A percentile compares a stretch with the other conserved stretches of the same genome.
Conservation (phyloP, 2,797 vertebrate genomes). For the Staurois parvus region DNA sequence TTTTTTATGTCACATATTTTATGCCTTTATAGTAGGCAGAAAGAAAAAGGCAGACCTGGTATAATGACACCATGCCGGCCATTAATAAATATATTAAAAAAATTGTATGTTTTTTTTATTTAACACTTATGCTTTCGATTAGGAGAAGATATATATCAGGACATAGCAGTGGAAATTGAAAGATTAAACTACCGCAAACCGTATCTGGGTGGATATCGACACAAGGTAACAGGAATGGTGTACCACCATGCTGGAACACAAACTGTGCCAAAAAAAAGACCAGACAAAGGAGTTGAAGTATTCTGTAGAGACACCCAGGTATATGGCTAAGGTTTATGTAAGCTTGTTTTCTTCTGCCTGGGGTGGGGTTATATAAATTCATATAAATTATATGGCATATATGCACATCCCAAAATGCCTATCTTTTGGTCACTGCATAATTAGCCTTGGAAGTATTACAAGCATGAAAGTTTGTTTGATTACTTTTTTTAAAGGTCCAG, state of each 20-base stretch:
- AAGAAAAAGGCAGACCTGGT: no score
- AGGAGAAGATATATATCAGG: constrained; percentile 74
- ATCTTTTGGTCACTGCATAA: no score
- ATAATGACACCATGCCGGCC: no score
- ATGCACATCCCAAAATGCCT: background rate
- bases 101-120: background rate
- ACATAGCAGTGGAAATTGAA: constrained; percentile 86
- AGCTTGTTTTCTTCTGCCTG: background rate
- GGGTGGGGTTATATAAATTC: background rate
- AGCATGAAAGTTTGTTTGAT: background rate
- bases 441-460: no score
- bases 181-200: constrained; percentile 79
- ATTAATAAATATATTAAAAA: background rate
- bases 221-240: constrained; percentile 80
- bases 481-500: background rate
- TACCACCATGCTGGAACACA: constrained; percentile 90
- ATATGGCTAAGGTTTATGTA: constrained; percentile 59
- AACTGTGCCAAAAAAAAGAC: constrained; percentile 79
- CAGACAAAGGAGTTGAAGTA: constrained; percentile 68
- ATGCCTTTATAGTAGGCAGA: no score
- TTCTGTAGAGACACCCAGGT: constrained; percentile 90
- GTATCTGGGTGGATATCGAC: constrained; percentile 91
- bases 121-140: constrained; percentile 33
- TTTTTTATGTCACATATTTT: no score
- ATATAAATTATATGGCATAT: no score